These are phyloP conservation scores for Danio rerio DNA, from an alignment of 2,113 vertebrate species.

Conservation along the genomic window DNA sequence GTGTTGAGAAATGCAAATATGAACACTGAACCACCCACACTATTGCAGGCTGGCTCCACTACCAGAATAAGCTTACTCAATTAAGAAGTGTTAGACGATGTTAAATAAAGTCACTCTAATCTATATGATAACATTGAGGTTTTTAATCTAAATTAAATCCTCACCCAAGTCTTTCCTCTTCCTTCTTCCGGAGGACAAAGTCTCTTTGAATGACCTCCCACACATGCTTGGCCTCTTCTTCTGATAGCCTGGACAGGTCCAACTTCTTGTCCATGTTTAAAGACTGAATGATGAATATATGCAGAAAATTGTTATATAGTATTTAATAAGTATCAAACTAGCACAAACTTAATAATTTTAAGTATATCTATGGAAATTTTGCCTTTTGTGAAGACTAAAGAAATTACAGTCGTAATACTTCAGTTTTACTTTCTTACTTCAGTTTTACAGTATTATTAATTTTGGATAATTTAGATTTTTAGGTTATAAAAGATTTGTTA, in stretches of 20 bases:
- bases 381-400: too few species aligned
- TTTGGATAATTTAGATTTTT: too few species aligned
- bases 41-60: neutral
- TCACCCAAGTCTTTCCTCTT: constrained; percentile 89
- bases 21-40: neutral
- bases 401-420: too few species aligned
- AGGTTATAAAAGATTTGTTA: too few species aligned
- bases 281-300: neutral
- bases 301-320: too few species aligned
- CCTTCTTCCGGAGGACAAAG: constrained; percentile 87
- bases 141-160: constrained; percentile 37
- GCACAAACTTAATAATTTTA: too few species aligned
- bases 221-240: constrained; percentile 92
- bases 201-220: constrained; percentile 94
- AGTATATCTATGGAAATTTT: too few species aligned
- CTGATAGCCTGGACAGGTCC: constrained; percentile 90
- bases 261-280: constrained; percentile 85
- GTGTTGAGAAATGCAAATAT: neutral
- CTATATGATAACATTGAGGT: neutral
- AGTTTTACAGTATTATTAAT: too few species aligned
- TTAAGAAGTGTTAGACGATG: neutral
- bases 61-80: neutral
- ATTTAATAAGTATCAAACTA: too few species aligned
- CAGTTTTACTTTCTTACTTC: too few species aligned
- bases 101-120: neutral